These are phyloP conservation scores for Pseudoatta argentina DNA, from an alignment of 1,140 invertebrate species.

Conservation along the genomic window DNA sequence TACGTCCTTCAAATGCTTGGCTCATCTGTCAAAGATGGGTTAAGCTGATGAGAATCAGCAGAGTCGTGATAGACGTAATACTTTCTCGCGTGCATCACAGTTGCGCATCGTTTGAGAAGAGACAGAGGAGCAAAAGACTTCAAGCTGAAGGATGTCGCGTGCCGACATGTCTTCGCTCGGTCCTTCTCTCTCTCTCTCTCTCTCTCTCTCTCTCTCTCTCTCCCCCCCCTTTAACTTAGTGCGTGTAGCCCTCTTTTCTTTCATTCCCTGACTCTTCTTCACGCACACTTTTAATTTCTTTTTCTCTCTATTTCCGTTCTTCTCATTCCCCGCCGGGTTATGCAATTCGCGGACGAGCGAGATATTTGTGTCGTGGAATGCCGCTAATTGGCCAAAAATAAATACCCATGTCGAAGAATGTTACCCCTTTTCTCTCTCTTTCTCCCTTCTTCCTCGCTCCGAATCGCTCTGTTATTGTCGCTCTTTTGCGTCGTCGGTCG, in stretches of 20 bases:
- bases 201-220: neutral
- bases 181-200: neutral
- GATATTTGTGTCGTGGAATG: constrained; percentile 82
- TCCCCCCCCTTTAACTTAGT: neutral
- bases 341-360: constrained; percentile 77
- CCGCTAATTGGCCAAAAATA: constrained; percentile 84
- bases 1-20: neutral
- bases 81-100: constrained; percentile 39
- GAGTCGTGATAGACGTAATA: constrained; percentile 38
- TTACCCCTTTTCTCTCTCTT: constrained; percentile 27
- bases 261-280: constrained; percentile 6
- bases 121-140: constrained; percentile 22
- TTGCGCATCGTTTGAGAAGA: neutral
- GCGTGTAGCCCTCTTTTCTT: neutral
- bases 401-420: constrained; percentile 77
- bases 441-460: constrained; percentile 20
- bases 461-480: constrained; percentile 54
- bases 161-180: constrained; percentile 60
- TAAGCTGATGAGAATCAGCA: neutral
- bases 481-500: constrained; percentile 5
- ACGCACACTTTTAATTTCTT: constrained; percentile 12
- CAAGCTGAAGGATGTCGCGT: constrained; percentile 67
- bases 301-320: constrained; percentile 31
- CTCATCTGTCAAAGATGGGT: neutral
- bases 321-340: constrained; percentile 78